Evolutionary conservation across 2,797 vertebrate species (phyloP).

Genomic region (Ctenopoma multispine): DNA sequence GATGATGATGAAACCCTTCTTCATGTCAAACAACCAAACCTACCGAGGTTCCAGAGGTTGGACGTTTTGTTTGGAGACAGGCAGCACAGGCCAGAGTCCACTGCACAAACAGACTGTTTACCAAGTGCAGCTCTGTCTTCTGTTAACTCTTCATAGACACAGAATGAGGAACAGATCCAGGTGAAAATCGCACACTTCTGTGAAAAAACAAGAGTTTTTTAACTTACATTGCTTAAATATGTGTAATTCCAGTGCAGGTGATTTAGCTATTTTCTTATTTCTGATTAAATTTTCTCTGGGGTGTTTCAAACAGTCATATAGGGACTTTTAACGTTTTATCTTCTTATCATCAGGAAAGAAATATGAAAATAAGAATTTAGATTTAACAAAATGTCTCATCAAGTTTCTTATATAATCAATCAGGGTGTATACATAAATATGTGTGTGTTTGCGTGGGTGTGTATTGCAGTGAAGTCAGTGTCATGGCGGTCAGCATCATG

Average conservation of each 20-base stretch:
- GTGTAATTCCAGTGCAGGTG: neutral
- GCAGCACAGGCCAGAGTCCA: constrained; percentile 54
- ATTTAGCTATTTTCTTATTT: neutral
- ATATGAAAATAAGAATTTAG: neutral
- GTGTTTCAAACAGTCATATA: neutral
- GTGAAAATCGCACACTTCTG: neutral
- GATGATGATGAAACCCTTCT: neutral
- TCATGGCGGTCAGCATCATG: constrained; percentile 60
- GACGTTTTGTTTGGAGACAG: constrained; percentile 19
- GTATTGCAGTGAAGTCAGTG: constrained; percentile 15
- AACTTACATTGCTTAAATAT: neutral
- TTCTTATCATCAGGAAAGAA: neutral
- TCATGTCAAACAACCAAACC: constrained; percentile 28
- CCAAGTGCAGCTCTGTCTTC: neutral
- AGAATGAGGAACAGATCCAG: too few species aligned
- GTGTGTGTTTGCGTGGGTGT: neutral
- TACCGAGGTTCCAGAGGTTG: constrained; percentile 24
- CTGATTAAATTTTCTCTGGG: rapidly evolving
- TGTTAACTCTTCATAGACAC: constrained; percentile 14
- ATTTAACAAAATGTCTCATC: neutral
- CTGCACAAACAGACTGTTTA: neutral
- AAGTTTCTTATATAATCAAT: neutral
- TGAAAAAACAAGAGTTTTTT: neutral
- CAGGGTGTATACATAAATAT: neutral
- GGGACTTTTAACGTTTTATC: neutral